Percentiles rank a stretch among this genome's conserved stretches.
These are phyloP conservation scores for Ondatra zibethicus DNA, from an alignment of 2,113 vertebrate species.

Conservation along the genomic window DNA sequence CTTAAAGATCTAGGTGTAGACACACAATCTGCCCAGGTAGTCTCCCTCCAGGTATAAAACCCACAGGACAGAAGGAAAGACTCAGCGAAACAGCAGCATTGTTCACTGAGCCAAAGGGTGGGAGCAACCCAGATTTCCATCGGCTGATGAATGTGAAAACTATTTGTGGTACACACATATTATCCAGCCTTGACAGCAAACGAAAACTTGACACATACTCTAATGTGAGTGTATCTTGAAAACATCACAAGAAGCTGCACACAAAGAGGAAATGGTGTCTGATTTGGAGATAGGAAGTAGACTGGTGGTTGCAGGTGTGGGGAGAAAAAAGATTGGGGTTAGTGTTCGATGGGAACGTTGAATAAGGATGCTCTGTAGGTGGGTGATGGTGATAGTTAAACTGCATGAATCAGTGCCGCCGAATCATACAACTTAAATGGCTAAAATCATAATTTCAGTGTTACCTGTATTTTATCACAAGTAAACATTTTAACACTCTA, in stretches of 20 bases:
- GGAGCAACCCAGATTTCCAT: neutral
- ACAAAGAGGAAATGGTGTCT: neutral
- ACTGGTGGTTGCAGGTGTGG: neutral
- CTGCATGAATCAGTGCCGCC: neutral
- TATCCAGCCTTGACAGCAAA: neutral
- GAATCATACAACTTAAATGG: neutral
- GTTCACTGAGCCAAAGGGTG: neutral
- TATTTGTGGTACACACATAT: no score
- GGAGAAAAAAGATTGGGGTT: accelerated
- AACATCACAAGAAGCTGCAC: neutral
- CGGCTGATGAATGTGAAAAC: neutral
- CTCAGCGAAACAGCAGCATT: neutral
- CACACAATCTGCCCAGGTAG: neutral
- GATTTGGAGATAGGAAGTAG: neutral
- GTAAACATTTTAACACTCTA: neutral
- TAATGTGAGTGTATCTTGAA: neutral
- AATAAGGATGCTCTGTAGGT: neutral
- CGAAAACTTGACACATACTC: neutral
- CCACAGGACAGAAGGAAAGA: neutral
- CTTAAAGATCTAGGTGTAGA: neutral
- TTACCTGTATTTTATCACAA: neutral
- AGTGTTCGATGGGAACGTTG: neutral
- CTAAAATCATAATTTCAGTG: neutral
- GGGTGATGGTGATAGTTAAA: neutral
- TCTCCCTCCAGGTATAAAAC: neutral